Evolutionary conservation across 2,113 vertebrate species (phyloP).

Genomic region (Larimichthys polyactis): DNA sequence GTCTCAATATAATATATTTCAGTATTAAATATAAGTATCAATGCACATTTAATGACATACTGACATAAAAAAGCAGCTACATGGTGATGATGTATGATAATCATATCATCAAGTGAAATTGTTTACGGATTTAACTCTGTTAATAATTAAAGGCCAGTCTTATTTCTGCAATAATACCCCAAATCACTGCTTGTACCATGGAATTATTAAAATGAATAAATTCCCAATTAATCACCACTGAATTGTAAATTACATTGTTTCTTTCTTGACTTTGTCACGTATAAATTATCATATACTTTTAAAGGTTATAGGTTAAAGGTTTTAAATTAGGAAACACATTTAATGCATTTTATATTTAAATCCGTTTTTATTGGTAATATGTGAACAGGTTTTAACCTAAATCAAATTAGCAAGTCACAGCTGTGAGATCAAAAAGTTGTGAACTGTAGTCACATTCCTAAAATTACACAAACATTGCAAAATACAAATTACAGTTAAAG

Average conservation of each 20-base stretch:
- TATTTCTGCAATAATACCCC: neutral
- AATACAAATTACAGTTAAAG: too few species aligned
- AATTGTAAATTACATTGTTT: neutral
- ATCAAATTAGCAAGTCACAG: too few species aligned
- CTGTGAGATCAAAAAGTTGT: too few species aligned
- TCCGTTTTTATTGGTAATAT: too few species aligned
- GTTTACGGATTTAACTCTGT: neutral
- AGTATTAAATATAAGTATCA: neutral
- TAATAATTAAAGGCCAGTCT: too few species aligned
- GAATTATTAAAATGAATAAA: conserved; percentile 11
- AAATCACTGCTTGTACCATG: neutral
- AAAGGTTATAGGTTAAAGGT: too few species aligned
- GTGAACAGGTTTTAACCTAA: too few species aligned
- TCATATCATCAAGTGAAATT: neutral
- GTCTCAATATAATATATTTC: neutral
- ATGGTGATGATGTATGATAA: neutral
- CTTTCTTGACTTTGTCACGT: neutral
- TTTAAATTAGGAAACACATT: too few species aligned
- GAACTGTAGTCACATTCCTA: too few species aligned
- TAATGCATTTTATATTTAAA: too few species aligned
- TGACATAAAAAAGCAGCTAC: neutral
- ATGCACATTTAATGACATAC: neutral
- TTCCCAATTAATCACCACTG: neutral
- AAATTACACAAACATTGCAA: too few species aligned
- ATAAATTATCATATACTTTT: neutral